Evolutionary conservation across 1,140 invertebrate genomes (phyloP), one percentile per base, ranked within the genome.

Genomic region (Chironomus tepperi): DNA sequence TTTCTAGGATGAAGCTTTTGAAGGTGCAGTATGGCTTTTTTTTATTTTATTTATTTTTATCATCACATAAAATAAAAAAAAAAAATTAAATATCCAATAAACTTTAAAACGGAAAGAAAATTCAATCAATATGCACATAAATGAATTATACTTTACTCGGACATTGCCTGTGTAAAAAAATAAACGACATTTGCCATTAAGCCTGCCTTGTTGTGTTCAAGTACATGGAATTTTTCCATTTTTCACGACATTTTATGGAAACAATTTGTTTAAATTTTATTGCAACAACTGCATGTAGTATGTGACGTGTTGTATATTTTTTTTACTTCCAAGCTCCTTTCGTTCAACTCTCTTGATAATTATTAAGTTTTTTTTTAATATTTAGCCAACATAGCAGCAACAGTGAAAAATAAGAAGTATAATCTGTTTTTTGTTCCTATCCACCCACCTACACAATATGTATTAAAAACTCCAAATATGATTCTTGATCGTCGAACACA

Each of bases 11-110:
- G 24, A 34, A n/a, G 9, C 12, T 57, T n/a, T 9, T 5, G 47
- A n/a, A 57, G 47, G 12, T 57, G n/a, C 12, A 57, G 47, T 57
- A 10, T 47, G 8, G 43, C 24, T 34, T 34, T 2, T 34, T 34
- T 34, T 34, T 34, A 34, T 34, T 34, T 34, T 34, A 34, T 34
- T 34, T 34, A 34, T 34, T 34, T 34, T 34, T 24, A 42, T 64
- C 19, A 73, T 73, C 12, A 18, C 24, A 42, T 43, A 24, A 73
- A 76, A 76, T 43, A 64, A 75, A 64, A 77, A 77, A 76, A 79
- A 75, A 78, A 76, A 70, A 2, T 34, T 34, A 34, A 34, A 70
- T 12, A n/a, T 57, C 12, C 12, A 57, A 57, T 57, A 57, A 57
- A 57, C 12, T n/a, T 57, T n/a, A 47, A 47, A 57, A 57, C 47